Evolutionary conservation across 2,113 vertebrate genomes (phyloP), one percentile per base, ranked within the genome.

Genomic region (Canis aureus): DNA sequence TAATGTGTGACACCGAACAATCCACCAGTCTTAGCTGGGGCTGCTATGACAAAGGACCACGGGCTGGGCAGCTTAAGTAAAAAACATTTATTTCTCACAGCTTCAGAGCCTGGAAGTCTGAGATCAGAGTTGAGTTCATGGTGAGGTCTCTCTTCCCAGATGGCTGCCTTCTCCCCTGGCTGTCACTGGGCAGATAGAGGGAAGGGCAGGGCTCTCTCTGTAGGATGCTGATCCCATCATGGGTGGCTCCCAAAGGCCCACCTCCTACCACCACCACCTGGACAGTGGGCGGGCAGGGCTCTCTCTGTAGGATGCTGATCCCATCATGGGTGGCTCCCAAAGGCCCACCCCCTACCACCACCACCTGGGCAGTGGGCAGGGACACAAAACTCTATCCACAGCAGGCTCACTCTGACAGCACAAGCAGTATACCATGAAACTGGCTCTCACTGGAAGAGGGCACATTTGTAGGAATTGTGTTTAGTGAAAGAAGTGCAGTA

Each of bases 401-500:
- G 35, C 27, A 38, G 78, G 32, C 19, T 62, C 22, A 5, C 13
- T 74, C 55, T 49, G 16, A 38, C 43, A 20, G 7, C 22, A 49
- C 11, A 20, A 7, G 20, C 22, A 12, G 32, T 71, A 49, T 12
- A 9, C 59, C 11, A 11, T 10, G 67, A 32, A 73, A 8, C 5
- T 3, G 27, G 55, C 4, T 49, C 57, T 55, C 15, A 0, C 13
- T 35, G 3, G 3, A 7, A 29, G 17, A 71, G 11, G 22, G 1
- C 8, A 8, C 20, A 2, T 32, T 3, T 15, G 19, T 11, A 62
- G 29, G 1, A 2, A 67, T 27, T 29, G 5, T n/a, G 23, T 10
- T 20, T 10, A 27, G 13, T 25, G 25, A 57, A 22, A 53, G 5
- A 73, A 64, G 67, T 12, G 13, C 67, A 64, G 23, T 19, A 19